Percentiles rank a stretch among this genome's conserved stretches.
Conservation (phyloP, 2,113 vertebrate species). For the Ciconia maguari region DNA sequence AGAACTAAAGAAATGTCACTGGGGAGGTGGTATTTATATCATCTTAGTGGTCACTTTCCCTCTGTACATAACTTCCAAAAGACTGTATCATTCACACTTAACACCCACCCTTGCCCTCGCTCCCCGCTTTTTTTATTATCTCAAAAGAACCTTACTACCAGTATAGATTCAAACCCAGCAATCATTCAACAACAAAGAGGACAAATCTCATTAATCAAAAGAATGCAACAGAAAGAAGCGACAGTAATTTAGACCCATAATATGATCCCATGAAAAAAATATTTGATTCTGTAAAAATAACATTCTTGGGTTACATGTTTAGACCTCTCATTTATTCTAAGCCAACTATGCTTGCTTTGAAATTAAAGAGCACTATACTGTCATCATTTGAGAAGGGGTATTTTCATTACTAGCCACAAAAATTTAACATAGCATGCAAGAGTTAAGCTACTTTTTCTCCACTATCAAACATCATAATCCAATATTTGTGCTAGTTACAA, state of each 20-base stretch:
- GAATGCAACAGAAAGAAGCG: background rate
- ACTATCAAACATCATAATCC: background rate
- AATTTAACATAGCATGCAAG: background rate
- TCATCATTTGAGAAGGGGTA: background rate
- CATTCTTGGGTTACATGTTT: background rate
- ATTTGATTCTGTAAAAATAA: background rate
- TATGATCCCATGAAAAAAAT: background rate
- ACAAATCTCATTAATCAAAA: background rate
- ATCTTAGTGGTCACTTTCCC: background rate
- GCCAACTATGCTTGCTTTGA: background rate
- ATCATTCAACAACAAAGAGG: background rate
- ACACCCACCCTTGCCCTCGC: background rate
- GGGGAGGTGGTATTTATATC: rapidly evolving
- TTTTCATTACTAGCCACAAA: background rate
- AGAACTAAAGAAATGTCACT: background rate
- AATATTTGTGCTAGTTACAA: background rate
- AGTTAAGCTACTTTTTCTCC: background rate
- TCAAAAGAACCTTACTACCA: background rate
- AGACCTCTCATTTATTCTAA: background rate
- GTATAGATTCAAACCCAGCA: background rate
- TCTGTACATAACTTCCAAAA: background rate
- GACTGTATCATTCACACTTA: background rate
- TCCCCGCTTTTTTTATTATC: background rate
- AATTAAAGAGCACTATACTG: background rate
- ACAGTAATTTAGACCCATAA: background rate